Evolutionary conservation across 37 sponge, comb jelly and placozoan species (phyloP).

Genomic region (Amphimedon queenslandica): DNA sequence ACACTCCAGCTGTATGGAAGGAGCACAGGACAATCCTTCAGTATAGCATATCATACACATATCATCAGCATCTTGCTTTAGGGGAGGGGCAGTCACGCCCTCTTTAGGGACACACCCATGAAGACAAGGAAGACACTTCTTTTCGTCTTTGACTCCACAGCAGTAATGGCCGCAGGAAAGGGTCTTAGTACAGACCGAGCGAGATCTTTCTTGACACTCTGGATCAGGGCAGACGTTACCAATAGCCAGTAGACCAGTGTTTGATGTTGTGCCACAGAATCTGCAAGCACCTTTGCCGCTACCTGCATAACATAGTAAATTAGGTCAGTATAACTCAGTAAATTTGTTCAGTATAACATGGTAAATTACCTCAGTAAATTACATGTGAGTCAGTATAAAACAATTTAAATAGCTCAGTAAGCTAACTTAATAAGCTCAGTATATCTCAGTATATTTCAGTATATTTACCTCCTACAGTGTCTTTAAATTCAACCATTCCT

Average conservation of each 20-base stretch:
- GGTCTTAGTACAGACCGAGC: conserved; percentile 73
- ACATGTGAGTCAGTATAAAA: not conserved
- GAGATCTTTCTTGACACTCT: conserved; percentile 83
- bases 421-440: too few relatives aligned
- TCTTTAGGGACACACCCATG: conserved; percentile 69
- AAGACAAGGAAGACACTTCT: conserved; percentile 85
- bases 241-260: conserved; percentile 71
- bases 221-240: conserved; percentile 78
- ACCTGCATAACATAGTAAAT: conserved; percentile 17
- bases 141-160: conserved; percentile 85
- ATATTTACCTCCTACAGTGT: conserved; percentile 64
- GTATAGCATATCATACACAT: conserved; percentile 99
- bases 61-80: conserved; percentile 97
- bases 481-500: conserved; percentile 94
- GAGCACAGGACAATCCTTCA: conserved; percentile 83
- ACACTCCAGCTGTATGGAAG: conserved; percentile 85
- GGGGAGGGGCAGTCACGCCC: conserved; percentile 12
- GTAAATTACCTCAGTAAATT: not conserved
- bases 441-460: too few relatives aligned
- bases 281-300: conserved; percentile 80
- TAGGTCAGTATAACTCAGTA: not conserved
- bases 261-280: conserved; percentile 84
- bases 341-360: not conserved
- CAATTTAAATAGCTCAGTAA: too few relatives aligned
- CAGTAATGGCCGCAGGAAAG: conserved; percentile 91